Percentiles rank a stretch among this genome's conserved stretches.
Evolutionary conservation across 2,888 invertebrate species (phyloP).

Genomic region (Cosmia pyralina): DNA sequence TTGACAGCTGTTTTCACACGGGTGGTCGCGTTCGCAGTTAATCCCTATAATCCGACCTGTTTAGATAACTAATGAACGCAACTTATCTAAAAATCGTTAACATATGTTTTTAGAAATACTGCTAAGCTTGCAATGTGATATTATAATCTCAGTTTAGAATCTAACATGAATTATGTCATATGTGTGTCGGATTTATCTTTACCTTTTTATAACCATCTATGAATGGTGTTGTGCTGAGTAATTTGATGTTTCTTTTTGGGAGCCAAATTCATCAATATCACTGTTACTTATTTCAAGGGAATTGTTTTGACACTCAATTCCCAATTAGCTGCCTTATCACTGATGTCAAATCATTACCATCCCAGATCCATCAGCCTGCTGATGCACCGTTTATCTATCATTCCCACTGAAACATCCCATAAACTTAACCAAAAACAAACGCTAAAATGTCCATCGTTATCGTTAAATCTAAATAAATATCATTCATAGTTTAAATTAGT

Average conservation of each 20-base stretch:
- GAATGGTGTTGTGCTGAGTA: neutral
- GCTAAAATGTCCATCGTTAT: slow-evolving; percentile 38
- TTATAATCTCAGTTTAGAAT: slow-evolving; percentile 55
- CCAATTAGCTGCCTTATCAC: neutral
- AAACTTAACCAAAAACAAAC: slow-evolving; percentile 33
- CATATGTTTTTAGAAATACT: slow-evolving; percentile 59
- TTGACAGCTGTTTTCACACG: slow-evolving; percentile 80
- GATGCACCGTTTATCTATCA: neutral
- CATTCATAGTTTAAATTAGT: slow-evolving; percentile 64
- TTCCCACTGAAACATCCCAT: slow-evolving; percentile 12
- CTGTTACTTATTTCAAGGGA: neutral
- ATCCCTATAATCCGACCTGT: slow-evolving; percentile 80
- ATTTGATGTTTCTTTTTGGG: neutral
- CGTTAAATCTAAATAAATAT: slow-evolving; percentile 64
- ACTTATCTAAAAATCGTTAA: slow-evolving; percentile 63
- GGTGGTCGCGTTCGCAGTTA: slow-evolving; percentile 79
- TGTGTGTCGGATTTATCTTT: slow-evolving; percentile 3
- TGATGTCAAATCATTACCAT: neutral
- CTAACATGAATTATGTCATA: slow-evolving; percentile 46
- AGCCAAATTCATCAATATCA: neutral
- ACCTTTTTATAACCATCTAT: slow-evolving; percentile 4
- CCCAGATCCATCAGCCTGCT: neutral
- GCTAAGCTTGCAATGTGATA: slow-evolving; percentile 51
- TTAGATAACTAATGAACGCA: slow-evolving; percentile 80
- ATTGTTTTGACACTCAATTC: neutral